Evolutionary conservation across 2,888 invertebrate species (phyloP).

Genomic region (Agriopis aurantiaria): DNA sequence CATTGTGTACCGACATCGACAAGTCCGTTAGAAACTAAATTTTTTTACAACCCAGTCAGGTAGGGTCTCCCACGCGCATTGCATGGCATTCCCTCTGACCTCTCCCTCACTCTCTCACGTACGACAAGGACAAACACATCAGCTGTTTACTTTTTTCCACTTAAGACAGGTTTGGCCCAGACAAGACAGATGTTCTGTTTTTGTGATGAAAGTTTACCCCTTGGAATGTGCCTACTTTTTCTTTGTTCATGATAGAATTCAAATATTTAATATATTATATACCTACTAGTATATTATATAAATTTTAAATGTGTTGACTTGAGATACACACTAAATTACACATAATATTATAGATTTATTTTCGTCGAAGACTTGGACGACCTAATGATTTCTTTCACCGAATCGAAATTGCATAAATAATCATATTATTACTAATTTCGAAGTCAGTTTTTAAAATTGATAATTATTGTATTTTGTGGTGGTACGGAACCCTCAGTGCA

Average conservation of each 20-base stretch:
- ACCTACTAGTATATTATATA: no score
- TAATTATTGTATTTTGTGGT: no score
- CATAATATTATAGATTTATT: no score
- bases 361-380: no score
- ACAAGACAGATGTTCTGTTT: slow-evolving; percentile 43
- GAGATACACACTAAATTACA: no score
- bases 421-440: no score
- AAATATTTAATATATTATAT: no score
- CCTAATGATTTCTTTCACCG: no score
- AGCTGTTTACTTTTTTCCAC: slow-evolving; percentile 42
- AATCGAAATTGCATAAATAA: no score
- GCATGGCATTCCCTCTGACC: slow-evolving; percentile 36
- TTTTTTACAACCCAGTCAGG: slow-evolving; percentile 14
- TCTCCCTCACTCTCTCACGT: slow-evolving; percentile 40
- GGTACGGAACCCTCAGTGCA: no score
- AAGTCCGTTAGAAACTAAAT: slow-evolving; percentile 1
- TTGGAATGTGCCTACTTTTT: neutral
- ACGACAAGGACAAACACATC: slow-evolving; percentile 27
- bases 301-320: no score
- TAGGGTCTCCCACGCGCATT: slow-evolving; percentile 35
- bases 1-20: neutral
- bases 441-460: no score
- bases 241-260: slow-evolving; percentile 2
- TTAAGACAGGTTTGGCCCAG: slow-evolving; percentile 40
- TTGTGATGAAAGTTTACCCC: slow-evolving; percentile 10